Percentiles rank a stretch among this genome's conserved stretches.
Conservation (phyloP, 2,888 invertebrate genomes). For the Pollenia angustigena region DNA sequence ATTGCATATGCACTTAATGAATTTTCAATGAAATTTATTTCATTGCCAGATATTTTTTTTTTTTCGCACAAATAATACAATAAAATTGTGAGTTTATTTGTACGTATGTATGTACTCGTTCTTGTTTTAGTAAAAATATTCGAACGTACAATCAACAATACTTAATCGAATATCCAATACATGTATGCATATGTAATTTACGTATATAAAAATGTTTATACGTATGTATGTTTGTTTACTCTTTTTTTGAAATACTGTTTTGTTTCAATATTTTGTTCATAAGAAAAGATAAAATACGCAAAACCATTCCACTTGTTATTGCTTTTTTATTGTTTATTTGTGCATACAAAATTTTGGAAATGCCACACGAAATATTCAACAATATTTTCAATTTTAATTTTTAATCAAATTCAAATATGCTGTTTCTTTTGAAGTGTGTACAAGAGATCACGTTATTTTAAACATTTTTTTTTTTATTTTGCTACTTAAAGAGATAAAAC, state of each 20-base stretch:
- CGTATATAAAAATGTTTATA: neutral
- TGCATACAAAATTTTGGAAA: neutral
- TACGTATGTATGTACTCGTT: neutral
- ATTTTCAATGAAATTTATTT: conserved; percentile 8
- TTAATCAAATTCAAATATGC: neutral
- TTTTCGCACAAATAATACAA: neutral
- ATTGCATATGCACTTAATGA: neutral
- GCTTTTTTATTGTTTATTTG: neutral
- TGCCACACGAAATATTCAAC: neutral
- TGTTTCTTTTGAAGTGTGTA: neutral
- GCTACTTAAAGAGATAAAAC: neutral
- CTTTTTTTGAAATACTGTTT: conserved; percentile 24
- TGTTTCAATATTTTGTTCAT: conserved; percentile 27
- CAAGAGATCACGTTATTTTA: neutral
- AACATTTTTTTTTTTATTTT: neutral
- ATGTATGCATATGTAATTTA: neutral
- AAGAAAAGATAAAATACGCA: neutral
- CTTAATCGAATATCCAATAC: neutral
- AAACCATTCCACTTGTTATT: neutral
- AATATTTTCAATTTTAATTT: neutral
- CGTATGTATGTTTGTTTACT: neutral
- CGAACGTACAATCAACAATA: neutral
- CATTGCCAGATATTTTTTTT: neutral
- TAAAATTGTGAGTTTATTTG: neutral
- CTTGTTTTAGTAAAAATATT: neutral